Percentiles rank a stretch among this genome's conserved stretches.
Conservation (phyloP, 2,113 vertebrate genomes). For the Rana temporaria region DNA sequence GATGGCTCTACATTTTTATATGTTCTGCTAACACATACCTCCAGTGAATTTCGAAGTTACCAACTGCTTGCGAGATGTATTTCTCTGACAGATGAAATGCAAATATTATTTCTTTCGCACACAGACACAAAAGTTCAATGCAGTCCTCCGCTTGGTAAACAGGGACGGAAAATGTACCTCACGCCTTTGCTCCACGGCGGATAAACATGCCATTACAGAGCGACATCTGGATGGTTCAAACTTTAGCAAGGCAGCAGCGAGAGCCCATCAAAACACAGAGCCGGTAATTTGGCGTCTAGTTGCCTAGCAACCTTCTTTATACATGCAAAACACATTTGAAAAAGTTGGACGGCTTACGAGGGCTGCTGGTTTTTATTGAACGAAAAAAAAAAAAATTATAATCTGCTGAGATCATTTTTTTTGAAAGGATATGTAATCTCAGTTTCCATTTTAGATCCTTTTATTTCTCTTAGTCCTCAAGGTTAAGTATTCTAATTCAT, state of each 20-base stretch:
- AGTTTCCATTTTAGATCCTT: not conserved
- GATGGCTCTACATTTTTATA: slow-evolving; percentile 52
- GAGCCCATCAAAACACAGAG: slow-evolving; percentile 75
- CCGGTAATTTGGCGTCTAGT: slow-evolving; percentile 69
- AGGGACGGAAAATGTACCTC: slow-evolving; percentile 71
- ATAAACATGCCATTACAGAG: slow-evolving; percentile 66
- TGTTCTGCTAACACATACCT: slow-evolving; percentile 52
- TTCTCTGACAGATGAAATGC: slow-evolving; percentile 64
- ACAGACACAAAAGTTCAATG: slow-evolving; percentile 62
- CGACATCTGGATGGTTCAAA: slow-evolving; percentile 70
- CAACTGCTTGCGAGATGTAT: slow-evolving; percentile 55
- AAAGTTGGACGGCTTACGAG: slow-evolving; percentile 68
- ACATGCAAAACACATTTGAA: slow-evolving; percentile 79
- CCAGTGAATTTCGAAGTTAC: slow-evolving; percentile 47
- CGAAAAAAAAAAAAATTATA: slow-evolving; percentile 62
- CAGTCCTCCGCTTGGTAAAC: slow-evolving; percentile 66
- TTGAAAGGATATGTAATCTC: slow-evolving; percentile 21
- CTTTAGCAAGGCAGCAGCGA: slow-evolving; percentile 62
- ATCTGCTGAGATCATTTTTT: slow-evolving; percentile 52
- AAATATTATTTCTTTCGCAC: slow-evolving; percentile 65
- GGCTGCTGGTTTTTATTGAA: slow-evolving; percentile 66
- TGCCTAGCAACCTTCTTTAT: slow-evolving; percentile 73
- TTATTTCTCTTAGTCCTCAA: not conserved
- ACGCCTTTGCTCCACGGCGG: slow-evolving; percentile 63
- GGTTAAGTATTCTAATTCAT: slow-evolving; percentile 1